Percentiles rank a stretch among this genome's conserved stretches.
These are phyloP conservation scores for Orthochromis indermauri DNA, from an alignment of 2,113 vertebrate genomes.

Conservation along the genomic window DNA sequence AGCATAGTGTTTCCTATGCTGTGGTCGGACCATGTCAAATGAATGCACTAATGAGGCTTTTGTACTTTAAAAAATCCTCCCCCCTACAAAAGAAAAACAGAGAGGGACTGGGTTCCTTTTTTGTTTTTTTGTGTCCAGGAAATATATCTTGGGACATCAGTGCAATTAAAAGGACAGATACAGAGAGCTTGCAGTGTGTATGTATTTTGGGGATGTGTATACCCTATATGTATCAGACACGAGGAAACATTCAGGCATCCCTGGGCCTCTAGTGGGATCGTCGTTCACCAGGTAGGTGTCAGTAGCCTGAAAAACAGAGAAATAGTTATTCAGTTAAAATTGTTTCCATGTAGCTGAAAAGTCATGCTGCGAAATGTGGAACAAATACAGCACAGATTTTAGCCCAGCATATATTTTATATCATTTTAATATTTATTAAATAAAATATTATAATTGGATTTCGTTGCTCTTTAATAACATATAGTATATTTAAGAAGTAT, in stretches of 20 bases:
- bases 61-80: not conserved
- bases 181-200: not conserved
- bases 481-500: not conserved
- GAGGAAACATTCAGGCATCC: slow-evolving; percentile 77
- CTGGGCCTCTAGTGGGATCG: slow-evolving; percentile 70
- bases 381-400: not conserved
- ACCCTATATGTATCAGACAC: slow-evolving; percentile 77
- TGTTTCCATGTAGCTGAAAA: not conserved
- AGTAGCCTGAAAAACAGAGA: slow-evolving; percentile 64
- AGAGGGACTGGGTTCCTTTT: not conserved
- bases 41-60: not conserved
- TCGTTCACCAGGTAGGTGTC: slow-evolving; percentile 77
- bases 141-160: not conserved
- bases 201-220: slow-evolving; percentile 15
- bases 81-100: not conserved
- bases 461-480: fast-evolving
- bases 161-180: not conserved
- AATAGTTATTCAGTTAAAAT: not conserved
- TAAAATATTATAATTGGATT: not conserved
- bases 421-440: not conserved
- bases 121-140: not conserved
- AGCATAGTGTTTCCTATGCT: not conserved
- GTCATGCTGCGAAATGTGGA: not conserved
- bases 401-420: not conserved
- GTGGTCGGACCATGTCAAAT: not conserved